A percentile compares a stretch with the other conserved stretches of the same genome.
Conservation (phyloP, 1,140 invertebrate genomes). For the Pemphigus obesinymphae region DNA sequence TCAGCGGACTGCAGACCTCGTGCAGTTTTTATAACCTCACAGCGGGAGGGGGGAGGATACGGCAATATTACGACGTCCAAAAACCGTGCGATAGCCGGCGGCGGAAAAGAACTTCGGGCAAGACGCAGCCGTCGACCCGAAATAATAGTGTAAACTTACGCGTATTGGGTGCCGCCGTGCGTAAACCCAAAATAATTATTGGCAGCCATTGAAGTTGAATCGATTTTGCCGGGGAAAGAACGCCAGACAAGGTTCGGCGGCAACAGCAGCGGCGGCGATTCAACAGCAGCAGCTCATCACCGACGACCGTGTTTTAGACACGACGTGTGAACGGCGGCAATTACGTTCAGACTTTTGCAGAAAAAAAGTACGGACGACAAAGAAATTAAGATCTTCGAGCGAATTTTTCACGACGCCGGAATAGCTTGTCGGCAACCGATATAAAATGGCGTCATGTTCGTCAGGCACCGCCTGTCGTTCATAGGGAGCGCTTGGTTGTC, state of each 20-base stretch:
- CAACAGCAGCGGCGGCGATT: background rate
- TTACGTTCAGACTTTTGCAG: no score
- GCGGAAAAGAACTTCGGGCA: no score
- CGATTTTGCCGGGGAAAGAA: background rate
- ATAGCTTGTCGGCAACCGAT: background rate
- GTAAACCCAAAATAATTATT: conserved; percentile 92
- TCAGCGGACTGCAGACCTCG: no score
- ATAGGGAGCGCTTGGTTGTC: background rate
- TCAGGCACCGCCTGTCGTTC: background rate
- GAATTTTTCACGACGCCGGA: accelerated
- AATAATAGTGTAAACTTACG: conserved; percentile 64
- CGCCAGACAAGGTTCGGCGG: background rate
- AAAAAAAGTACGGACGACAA: no score
- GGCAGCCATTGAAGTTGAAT: conserved; percentile 64
- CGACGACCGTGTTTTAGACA: background rate
- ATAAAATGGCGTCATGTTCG: conserved; percentile 15
- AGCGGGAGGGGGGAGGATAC: no score
- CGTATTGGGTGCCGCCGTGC: conserved; percentile 84
- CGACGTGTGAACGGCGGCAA: no score
- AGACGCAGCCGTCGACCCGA: no score
- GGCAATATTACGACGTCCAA: background rate
- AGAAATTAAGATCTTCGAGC: no score
- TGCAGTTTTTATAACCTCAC: no score
- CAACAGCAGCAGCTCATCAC: conserved; percentile 12
- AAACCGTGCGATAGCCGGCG: background rate